These are phyloP conservation scores for Hemicentrotus pulcherrimus DNA, from an alignment of 35 echinoderm and acorn worm genomes.

Conservation along the genomic window DNA sequence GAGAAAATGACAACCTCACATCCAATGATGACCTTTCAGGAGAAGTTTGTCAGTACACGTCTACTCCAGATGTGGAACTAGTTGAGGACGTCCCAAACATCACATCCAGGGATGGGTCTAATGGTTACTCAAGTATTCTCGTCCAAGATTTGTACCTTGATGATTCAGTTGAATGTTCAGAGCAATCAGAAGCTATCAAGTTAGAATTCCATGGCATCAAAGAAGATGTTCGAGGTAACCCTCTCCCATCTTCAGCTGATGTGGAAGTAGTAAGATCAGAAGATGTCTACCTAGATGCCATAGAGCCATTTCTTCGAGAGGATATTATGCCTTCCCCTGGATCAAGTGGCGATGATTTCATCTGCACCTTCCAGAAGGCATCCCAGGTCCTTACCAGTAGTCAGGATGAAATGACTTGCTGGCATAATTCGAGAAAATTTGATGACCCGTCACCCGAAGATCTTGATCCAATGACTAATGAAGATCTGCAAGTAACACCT, in stretches of 20 bases:
- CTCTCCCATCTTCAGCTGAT: background rate
- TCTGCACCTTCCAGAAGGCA: background rate
- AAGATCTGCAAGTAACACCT: background rate
- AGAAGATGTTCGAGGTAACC: background rate
- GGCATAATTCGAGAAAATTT: background rate
- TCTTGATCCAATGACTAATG: background rate
- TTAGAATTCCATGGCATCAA: background rate
- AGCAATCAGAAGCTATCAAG: background rate
- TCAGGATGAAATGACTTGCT: background rate
- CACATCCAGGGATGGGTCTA: background rate
- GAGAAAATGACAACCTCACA: background rate
- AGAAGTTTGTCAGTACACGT: background rate
- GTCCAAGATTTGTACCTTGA: background rate
- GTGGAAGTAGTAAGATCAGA: background rate
- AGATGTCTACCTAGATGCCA: background rate
- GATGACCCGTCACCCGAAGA: background rate
- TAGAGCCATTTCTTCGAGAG: background rate
- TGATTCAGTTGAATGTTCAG: background rate
- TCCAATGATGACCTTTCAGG: background rate
- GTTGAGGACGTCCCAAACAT: background rate
- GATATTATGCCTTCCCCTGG: background rate
- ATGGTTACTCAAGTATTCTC: background rate
- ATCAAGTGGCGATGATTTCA: background rate
- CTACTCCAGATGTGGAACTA: background rate
- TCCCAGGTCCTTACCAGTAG: background rate